Conservation (phyloP, 1,140 invertebrate species). For the Hyles vespertilio region DNA sequence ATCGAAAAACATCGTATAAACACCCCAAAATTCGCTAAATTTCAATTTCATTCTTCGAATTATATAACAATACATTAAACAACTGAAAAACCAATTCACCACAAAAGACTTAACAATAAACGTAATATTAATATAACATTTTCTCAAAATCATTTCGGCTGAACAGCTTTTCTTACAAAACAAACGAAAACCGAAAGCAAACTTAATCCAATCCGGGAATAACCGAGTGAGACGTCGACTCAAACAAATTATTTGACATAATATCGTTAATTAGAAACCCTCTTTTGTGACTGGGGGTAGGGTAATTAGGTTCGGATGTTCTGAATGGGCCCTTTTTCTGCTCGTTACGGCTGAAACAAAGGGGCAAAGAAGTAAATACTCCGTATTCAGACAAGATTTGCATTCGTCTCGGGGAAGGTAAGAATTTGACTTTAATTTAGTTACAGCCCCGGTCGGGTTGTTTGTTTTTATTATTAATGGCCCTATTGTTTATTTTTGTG, state of each 20-base stretch:
- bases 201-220: constrained; percentile 69
- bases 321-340: constrained; percentile 73
- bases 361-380: constrained; percentile 67
- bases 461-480: background rate
- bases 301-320: constrained; percentile 72
- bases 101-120: background rate
- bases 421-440: constrained; percentile 38
- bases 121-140: constrained; percentile 3
- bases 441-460: constrained; percentile 20
- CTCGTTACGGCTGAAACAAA: constrained; percentile 72
- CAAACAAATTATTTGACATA: constrained; percentile 76
- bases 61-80: too few species aligned
- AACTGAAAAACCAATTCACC: background rate
- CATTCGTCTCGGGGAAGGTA: constrained; percentile 52
- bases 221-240: constrained; percentile 67
- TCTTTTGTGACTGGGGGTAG: constrained; percentile 60
- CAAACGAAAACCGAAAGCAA: constrained; percentile 60
- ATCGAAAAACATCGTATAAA: too few species aligned
- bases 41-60: too few species aligned
- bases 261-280: constrained; percentile 75
- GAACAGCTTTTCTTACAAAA: constrained; percentile 53
- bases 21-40: too few species aligned
- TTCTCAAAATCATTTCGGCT: constrained; percentile 21
- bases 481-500: too few species aligned
- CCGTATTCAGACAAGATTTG: constrained; percentile 65